A percentile compares a stretch with the other conserved stretches of the same genome.
phyloP scores from a whole-genome alignment of 2,113 vertebrate genomes.

The Bungarus multicinctus region DNA sequence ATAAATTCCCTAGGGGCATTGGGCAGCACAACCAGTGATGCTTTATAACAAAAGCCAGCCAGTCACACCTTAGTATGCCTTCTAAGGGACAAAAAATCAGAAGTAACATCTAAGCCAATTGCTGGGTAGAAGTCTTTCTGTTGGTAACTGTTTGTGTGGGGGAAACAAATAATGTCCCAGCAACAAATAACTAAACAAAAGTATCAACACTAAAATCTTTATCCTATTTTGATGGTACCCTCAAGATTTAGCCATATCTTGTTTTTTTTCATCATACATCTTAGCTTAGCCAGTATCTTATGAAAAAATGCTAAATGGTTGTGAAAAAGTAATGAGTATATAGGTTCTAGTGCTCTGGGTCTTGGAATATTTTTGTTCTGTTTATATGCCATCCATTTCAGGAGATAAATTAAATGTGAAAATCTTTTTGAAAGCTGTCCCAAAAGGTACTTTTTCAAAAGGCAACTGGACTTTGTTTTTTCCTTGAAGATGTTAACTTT shows the following conservation, averaged over 20 bases:
- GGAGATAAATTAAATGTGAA: neutral
- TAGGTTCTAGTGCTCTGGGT: neutral
- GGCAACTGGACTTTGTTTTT: neutral
- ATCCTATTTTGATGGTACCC: neutral
- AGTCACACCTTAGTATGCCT: neutral
- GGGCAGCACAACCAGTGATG: neutral
- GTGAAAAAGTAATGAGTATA: neutral
- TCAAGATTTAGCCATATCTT: accelerated
- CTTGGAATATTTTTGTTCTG: neutral
- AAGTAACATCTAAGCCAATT: neutral
- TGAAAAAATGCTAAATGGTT: neutral
- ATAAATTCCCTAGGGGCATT: slow-evolving; percentile 32
- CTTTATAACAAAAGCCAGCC: neutral
- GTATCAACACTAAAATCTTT: neutral
- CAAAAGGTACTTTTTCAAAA: neutral
- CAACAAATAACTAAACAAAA: neutral
- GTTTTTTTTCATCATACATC: neutral
- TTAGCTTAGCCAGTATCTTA: neutral
- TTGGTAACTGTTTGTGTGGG: neutral
- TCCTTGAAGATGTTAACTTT: neutral
- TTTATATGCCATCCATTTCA: neutral
- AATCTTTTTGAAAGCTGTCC: neutral
- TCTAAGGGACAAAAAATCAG: neutral
- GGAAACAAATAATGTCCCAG: neutral
- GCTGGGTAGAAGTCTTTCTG: neutral